phyloP scores from a whole-genome alignment of 1,140 invertebrate genomes.

The Stenopsyche tienmushanensis region DNA sequence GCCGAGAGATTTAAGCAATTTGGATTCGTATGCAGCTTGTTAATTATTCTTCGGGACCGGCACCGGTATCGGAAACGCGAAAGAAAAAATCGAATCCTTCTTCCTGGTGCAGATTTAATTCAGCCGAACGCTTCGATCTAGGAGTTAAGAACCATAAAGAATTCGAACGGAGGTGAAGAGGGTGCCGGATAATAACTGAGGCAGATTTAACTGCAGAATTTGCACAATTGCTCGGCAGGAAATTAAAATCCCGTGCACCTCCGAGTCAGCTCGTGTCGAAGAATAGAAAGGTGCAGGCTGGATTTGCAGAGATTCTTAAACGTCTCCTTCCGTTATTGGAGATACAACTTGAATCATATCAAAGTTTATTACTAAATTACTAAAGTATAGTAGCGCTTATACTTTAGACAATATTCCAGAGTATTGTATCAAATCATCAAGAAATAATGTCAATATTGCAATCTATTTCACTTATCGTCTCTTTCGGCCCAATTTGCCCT shows the following conservation, averaged over 20 bases:
- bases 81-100: not conserved
- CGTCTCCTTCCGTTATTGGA: not conserved
- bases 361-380: too few species aligned
- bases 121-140: not conserved
- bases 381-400: too few species aligned
- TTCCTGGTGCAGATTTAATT: not conserved
- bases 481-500: too few species aligned
- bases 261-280: not conserved
- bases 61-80: not conserved
- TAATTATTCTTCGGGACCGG: too few species aligned
- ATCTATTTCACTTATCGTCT: too few species aligned
- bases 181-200: constrained; percentile 1
- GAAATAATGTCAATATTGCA: too few species aligned
- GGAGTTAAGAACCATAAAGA: not conserved
- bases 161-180: constrained; percentile 1
- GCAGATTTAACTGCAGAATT: constrained; percentile 39
- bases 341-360: too few species aligned
- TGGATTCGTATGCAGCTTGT: too few species aligned
- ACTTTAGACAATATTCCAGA: too few species aligned
- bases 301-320: constrained; percentile 8
- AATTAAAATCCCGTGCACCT: constrained; percentile 38
- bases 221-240: constrained; percentile 41
- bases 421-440: too few species aligned
- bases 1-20: too few species aligned
- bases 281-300: constrained; percentile 16